Evolutionary conservation across 2,888 invertebrate genomes (phyloP), one percentile per base, ranked within the genome.

Genomic region (Muschampia plurimacula): DNA sequence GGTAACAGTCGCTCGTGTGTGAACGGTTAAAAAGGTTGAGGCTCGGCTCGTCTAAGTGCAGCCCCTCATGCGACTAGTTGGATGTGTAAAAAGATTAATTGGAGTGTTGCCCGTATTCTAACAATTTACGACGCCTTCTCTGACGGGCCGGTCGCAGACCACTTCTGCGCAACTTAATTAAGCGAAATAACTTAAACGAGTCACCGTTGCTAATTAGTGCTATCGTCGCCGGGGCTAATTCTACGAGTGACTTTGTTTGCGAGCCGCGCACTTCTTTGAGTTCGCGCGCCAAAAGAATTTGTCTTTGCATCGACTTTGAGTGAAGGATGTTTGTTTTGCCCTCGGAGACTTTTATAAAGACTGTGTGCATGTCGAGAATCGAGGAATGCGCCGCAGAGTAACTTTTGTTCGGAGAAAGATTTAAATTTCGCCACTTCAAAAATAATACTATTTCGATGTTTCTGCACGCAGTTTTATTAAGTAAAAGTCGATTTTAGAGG

Each of bases 51-150:
- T 86, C 87, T 89, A 91, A 92, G 92, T 90, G 90, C 88, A 78
- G 84, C 83, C 90, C 88, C 91, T 90, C 88, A 78, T 85, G 88
- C 86, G 87, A 88, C 90, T 91, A 92, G 92, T 88, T 89, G 89
- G 90, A 92, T 92, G 93, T 93, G 92, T 93, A 92, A 92, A 93
- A 93, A 94, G 93, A 94, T 94, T 94, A 94, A 94, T 94, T 94
- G 94, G 94, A 94, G 94, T 91, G 92, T 87, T 88, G 87, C 89
- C 89, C 86, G 86, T 86, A 86, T 91, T 89, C 92, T 91, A 91
- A 93, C 92, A 92, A 91, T 91, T 92, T 91, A 88, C 88, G 84
- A 84, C 91, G 89, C 90, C 91, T 91, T 91, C 86, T 84, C 86
- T 84, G 84, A 83, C 89, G 87, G 91, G 88, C 91, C 90, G 89